Base-by-base conservation (phyloP, 2,797 vertebrate species). In the Ara ararauna region DNA sequence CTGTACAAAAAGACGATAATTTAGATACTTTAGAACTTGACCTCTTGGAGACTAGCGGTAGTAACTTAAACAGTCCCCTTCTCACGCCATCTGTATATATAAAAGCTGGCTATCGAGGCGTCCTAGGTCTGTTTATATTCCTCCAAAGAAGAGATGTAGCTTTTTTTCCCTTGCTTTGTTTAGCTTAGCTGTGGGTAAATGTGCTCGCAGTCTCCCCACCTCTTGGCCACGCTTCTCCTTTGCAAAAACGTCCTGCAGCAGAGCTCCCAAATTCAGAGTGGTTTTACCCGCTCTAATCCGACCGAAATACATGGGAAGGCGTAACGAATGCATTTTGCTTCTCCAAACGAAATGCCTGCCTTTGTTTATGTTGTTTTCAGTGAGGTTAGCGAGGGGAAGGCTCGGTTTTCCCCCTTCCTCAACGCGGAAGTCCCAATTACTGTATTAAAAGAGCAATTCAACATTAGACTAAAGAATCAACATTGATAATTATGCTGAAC, bases 121-220 rank as follows among this genome's bases (percentile, higher is more conserved):
- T 97, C 97, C 94, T 95, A 94, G 96, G 62, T 97, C 97, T 98
- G 97, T 98, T 97, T 98, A 97, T 97, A 96, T 97, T 97, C 85
- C 85, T 97, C 85, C 95, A 93, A 97, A 97, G 97, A 86, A 95
- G 95, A 94, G 40, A 90, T 87, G 85, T 76, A 76, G 74, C 23
- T 66, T 89, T 89, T 72, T 45, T 30, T 5, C 60, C 50, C 47
- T 74, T 26, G 38, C 85, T 96, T 94, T 94, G 91, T 96, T 93
- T 96, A 94, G 80, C 44, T 95, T 93, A 94, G 85, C 87, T 78
- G 20, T 42, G 92, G 80, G 80, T 70, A 91, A 87, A 76, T 50
- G 74, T 65, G 78, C 86, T 89, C 61, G 27, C 73, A 91, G 83
- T 70, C 83, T 93, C 77, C 40, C 90, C 94, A 79, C 85, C 83